These are phyloP conservation scores for Dolichoris vasculosae DNA, from an alignment of 1,140 invertebrate species.

Conservation along the genomic window DNA sequence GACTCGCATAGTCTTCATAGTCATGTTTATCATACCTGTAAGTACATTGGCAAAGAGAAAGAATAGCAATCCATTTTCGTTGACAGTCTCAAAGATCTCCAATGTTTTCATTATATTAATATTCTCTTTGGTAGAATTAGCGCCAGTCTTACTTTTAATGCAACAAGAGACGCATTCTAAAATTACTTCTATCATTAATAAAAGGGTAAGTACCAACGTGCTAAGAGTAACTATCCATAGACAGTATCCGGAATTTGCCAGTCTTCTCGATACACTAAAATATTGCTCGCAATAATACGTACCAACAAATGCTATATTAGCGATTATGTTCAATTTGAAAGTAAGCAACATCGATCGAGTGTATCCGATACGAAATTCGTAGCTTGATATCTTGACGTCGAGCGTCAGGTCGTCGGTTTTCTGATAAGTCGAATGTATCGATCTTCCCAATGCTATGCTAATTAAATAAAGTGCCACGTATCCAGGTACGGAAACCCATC, in stretches of 20 bases:
- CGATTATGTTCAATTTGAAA: constrained; percentile 69
- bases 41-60: constrained; percentile 87
- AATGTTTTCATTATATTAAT: constrained; percentile 64
- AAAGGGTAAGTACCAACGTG: constrained; percentile 72
- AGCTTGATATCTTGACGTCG: constrained; percentile 56
- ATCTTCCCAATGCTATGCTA: constrained; percentile 80
- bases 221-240: constrained; percentile 82
- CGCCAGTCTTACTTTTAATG: constrained; percentile 35
- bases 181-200: constrained; percentile 77
- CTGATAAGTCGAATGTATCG: constrained; percentile 73
- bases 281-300: constrained; percentile 72
- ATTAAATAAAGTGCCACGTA: constrained; percentile 89
- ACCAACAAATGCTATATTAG: constrained; percentile 72
- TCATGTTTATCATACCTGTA: constrained; percentile 86
- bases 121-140: constrained; percentile 29
- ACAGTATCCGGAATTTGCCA: constrained; percentile 86
- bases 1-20: constrained; percentile 78
- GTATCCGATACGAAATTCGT: constrained; percentile 57
- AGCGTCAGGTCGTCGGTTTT: constrained; percentile 54
- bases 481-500: constrained; percentile 87
- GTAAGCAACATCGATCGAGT: constrained; percentile 64
- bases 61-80: constrained; percentile 84
- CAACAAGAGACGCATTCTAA: constrained; percentile 57
- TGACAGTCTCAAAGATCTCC: constrained; percentile 79
- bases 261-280: constrained; percentile 79